phyloP scores from a whole-genome alignment of 2,113 vertebrate genomes.

The Syrrhaptes paradoxus region DNA sequence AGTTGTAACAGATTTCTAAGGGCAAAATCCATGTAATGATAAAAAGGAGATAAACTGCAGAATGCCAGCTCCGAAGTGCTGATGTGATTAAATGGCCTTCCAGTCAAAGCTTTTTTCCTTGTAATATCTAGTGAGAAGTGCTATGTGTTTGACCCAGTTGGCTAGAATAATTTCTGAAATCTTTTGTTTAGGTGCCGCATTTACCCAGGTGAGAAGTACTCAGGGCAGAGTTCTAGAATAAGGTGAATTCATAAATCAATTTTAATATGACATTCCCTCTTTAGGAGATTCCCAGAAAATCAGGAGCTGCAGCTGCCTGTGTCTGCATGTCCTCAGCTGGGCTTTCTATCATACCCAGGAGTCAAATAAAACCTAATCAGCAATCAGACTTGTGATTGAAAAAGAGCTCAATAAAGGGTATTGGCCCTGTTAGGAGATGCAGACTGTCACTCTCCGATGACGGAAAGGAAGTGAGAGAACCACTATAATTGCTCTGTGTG shows the following conservation, averaged over 20 bases:
- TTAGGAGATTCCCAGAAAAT: not conserved
- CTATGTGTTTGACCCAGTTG: not conserved
- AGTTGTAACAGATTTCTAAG: conserved; percentile 6
- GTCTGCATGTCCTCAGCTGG: not conserved
- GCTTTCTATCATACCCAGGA: not conserved
- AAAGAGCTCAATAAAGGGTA: not conserved
- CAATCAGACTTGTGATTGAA: accelerated
- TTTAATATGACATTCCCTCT: not conserved
- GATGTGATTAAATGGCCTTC: not conserved
- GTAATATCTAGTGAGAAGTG: not conserved
- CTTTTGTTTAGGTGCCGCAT: not conserved
- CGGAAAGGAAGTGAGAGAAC: not conserved
- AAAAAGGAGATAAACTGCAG: not conserved
- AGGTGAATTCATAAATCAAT: not conserved
- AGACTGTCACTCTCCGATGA: not conserved
- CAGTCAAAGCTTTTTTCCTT: not conserved
- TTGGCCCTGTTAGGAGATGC: not conserved
- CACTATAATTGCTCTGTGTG: not conserved
- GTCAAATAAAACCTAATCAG: not conserved
- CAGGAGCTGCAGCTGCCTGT: not conserved
- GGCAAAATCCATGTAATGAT: not conserved
- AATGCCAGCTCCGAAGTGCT: not conserved
- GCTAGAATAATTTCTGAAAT: not conserved
- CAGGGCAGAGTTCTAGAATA: not conserved
- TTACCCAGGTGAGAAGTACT: not conserved